phyloP scores from a whole-genome alignment of 2,888 invertebrate species.

The Chalcis sispes region DNA sequence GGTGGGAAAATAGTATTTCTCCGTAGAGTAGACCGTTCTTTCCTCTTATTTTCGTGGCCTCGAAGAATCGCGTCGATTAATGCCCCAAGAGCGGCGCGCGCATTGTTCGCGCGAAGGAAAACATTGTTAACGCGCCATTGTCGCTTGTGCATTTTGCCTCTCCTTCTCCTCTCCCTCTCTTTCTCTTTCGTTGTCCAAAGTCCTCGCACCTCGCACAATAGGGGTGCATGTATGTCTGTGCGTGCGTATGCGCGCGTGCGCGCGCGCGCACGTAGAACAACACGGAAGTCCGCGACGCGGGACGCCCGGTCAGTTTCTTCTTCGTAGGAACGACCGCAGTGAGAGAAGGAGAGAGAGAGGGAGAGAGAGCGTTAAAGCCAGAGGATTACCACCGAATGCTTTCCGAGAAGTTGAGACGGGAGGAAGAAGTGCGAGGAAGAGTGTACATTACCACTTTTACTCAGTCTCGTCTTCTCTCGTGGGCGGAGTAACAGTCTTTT shows the following conservation, averaged over 20 bases:
- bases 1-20: constrained; percentile 53
- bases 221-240: constrained; percentile 10
- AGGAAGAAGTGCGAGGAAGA: too few species aligned
- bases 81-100: constrained; percentile 2
- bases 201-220: constrained; percentile 36
- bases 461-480: too few species aligned
- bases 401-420: too few species aligned
- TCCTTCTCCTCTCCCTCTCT: too few species aligned
- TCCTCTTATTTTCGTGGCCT: too few species aligned
- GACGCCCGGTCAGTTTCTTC: constrained; percentile 50
- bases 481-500: too few species aligned
- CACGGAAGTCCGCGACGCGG: constrained; percentile 63
- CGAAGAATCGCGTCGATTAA: constrained; percentile 43
- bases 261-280: constrained; percentile 54
- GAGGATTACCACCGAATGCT: too few species aligned
- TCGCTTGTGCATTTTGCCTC: too few species aligned
- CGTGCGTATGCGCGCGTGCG: constrained; percentile 8
- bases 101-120: constrained; percentile 54
- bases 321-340: too few species aligned
- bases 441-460: too few species aligned
- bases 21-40: neutral
- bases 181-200: constrained; percentile 4
- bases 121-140: constrained; percentile 54
- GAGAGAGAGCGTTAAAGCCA: too few species aligned
- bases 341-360: too few species aligned